Evolutionary conservation across 2,113 vertebrate species (phyloP).

Genomic region (Prionailurus bengalensis): DNA sequence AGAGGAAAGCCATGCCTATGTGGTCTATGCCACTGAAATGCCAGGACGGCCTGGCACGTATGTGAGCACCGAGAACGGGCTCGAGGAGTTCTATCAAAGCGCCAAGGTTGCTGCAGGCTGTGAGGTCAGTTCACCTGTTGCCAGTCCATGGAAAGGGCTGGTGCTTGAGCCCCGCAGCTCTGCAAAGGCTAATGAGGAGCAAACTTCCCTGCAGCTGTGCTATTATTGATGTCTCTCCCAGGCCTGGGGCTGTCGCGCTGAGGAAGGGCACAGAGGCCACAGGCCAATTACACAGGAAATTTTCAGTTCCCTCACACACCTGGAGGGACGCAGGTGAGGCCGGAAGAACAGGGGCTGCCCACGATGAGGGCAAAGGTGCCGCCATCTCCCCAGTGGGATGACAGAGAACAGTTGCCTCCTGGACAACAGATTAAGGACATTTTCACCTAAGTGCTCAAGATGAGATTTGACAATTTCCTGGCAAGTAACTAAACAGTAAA

Average conservation of each 20-base stretch:
- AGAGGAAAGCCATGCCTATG: background rate
- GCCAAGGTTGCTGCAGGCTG: background rate
- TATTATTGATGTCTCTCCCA: background rate
- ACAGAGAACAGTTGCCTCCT: background rate
- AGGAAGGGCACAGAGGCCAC: background rate
- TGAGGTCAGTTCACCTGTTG: background rate
- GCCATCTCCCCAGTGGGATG: rapidly evolving
- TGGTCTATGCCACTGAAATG: background rate
- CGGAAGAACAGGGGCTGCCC: rapidly evolving
- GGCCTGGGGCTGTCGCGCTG: background rate
- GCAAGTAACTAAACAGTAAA: slow-evolving; percentile 37
- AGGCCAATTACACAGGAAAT: background rate
- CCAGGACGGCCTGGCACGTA: background rate
- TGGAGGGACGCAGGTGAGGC: background rate
- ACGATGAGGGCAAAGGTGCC: rapidly evolving
- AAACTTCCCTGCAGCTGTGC: background rate
- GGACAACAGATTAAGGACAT: background rate
- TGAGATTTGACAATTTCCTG: slow-evolving; percentile 29
- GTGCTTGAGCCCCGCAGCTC: background rate
- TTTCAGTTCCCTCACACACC: background rate
- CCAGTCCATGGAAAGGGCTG: background rate
- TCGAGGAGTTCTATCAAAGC: background rate
- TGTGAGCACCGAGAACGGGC: rapidly evolving
- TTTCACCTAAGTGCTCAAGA: background rate
- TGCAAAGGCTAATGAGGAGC: background rate